Evolutionary conservation across 2,113 vertebrate species (phyloP), one percentile per base, ranked within the genome.

Genomic region (Setophaga kirtlandii): DNA sequence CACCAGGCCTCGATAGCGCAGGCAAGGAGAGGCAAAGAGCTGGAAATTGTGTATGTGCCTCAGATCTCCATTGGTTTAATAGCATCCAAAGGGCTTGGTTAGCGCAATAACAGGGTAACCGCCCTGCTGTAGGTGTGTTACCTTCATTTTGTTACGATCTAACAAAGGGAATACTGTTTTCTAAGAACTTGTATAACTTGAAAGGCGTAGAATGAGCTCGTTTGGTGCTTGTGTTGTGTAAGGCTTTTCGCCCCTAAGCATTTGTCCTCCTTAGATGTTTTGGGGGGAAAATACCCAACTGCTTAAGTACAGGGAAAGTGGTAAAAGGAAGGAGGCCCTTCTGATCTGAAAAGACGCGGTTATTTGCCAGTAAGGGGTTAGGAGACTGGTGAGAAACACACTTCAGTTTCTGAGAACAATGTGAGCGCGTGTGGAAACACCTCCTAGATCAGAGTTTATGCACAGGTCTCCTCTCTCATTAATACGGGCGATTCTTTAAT

Each of bases 101-200:
- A 96, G 88, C 94, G 94, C 96, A 97, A 90, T 89, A 93, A 96
- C 92, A 97, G 94, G 81, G 93, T 70, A 94, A 83, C 81, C 79
- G 76, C 85, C 75, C 80, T 91, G 68, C 85, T 79, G 94, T 94
- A 93, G 93, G 84, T 88, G 96, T 93, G 96, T 90, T 94, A 95
- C 63, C 94, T 97, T 95, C 79, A 58, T 83, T 96, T 90, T 78
- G 89, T 86, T 92, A 50, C 15, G 24, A 65, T 67, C 87, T 95
- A 94, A 97, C 93, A 95, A 97, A 96, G 89, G 87, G 30, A 86
- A 82, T 90, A 74, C 85, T 96, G 85, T 96, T 96, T 97, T 92
- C 90, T 96, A 88, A 94, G 94, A 97, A 97, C 89, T 90, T 95
- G 89, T 96, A 58, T 94, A 92, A 95, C 92, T 97, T 97, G 96